These are phyloP conservation scores for Xanthorhoe designata DNA, from an alignment of 2,888 invertebrate genomes.

Conservation along the genomic window DNA sequence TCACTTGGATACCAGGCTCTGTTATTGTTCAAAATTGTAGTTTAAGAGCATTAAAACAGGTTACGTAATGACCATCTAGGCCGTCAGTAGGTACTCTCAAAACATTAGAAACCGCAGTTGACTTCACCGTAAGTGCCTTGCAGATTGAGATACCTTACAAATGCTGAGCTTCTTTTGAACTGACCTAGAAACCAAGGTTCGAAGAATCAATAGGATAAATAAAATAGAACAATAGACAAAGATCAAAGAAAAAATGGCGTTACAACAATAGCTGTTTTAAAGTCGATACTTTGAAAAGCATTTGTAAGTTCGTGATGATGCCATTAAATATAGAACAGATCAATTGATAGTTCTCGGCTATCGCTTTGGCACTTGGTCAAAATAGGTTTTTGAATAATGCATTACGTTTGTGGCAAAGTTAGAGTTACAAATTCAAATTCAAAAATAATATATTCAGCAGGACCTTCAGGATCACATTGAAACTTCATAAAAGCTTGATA, in stretches of 20 bases:
- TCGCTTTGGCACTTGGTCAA: background rate
- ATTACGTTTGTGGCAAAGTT: background rate
- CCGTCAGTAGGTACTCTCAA: background rate
- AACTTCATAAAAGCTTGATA: no score
- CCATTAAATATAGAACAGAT: constrained; percentile 28
- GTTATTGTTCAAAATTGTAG: no score
- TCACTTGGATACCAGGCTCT: no score
- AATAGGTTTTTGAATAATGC: background rate
- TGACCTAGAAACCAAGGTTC: constrained; percentile 33
- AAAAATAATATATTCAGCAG: no score
- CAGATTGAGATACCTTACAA: constrained; percentile 39
- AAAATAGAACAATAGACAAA: constrained; percentile 23
- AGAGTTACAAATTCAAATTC: no score
- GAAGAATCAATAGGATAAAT: constrained; percentile 8
- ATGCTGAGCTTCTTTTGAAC: constrained; percentile 24
- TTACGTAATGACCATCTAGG: no score
- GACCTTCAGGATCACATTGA: no score
- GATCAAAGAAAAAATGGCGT: constrained; percentile 13
- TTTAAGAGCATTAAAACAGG: no score
- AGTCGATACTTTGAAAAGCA: background rate
- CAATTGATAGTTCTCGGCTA: background rate
- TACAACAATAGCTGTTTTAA: background rate
- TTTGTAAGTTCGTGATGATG: constrained; percentile 26
- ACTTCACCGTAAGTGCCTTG: constrained; percentile 21
- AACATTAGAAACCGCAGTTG: constrained; percentile 21